Percentiles rank a stretch among this genome's conserved stretches.
These are phyloP conservation scores for Pseudorectes ferrugineus DNA, from an alignment of 2,113 vertebrate genomes.

Conservation along the genomic window DNA sequence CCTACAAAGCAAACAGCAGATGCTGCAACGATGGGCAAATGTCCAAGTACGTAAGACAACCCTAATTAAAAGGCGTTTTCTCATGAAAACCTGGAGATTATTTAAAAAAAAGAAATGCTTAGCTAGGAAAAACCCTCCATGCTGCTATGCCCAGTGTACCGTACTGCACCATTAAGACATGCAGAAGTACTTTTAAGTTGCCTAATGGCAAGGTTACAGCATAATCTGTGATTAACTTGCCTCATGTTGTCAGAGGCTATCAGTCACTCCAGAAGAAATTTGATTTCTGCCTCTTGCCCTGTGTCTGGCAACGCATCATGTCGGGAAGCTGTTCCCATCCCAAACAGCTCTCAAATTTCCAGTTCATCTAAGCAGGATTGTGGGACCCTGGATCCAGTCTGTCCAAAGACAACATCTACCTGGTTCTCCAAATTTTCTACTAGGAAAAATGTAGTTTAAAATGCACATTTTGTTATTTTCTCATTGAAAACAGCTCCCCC, in stretches of 20 bases:
- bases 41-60: not conserved
- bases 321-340: not conserved
- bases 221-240: not conserved
- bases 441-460: not conserved
- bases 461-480: not conserved
- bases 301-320: not conserved
- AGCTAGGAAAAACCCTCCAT: not conserved
- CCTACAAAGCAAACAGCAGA: slow-evolving; percentile 12
- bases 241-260: not conserved
- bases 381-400: not conserved
- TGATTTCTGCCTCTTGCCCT: not conserved
- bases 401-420: not conserved
- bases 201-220: not conserved
- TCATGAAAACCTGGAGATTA: not conserved
- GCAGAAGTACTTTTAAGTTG: not conserved
- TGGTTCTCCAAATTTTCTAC: not conserved
- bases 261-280: not conserved
- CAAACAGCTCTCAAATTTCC: not conserved
- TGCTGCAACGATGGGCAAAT: not conserved
- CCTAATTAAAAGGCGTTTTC: not conserved
- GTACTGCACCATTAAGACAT: not conserved
- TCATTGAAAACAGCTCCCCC: not conserved
- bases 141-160: not conserved
- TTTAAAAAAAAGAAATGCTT: not conserved
- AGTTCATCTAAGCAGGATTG: not conserved